Evolutionary conservation across 2,797 vertebrate genomes (phyloP), one percentile per base, ranked within the genome.

Genomic region (Microcaecilia unicolor): DNA sequence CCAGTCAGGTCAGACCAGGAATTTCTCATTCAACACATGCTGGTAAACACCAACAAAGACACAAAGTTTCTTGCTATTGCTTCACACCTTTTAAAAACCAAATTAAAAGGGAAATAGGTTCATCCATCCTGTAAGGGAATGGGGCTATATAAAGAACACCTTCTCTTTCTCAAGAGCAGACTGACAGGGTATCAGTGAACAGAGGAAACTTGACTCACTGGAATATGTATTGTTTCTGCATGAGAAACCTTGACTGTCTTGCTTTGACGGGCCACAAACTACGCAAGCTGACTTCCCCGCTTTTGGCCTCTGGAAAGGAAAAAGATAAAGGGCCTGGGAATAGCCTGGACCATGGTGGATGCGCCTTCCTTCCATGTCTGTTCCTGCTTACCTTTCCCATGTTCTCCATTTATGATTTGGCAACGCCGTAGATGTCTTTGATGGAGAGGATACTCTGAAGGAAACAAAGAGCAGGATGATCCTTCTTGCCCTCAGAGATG

Each of bases 191-290:
- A 43, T n/a, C 33, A 52, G 28, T 13, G 10, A 24, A 30, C 13
- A 17, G 7, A 40, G 34, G 33, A 60, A 61, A 52, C 39, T 43
- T 69, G 63, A 68, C 41, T 70, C 52, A 52, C 18, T 16, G 4
- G 22, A 8, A 49, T n/a, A 44, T 5, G 31, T 13, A 39, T 28
- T 1, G 8, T 28, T 39, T 38, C 3, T 21, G 32, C 2, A 6
- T 48, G 51, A 59, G 43, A 64, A 67, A 59, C 23, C 1, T 11
- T 9, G 3, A 51, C 50, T 50, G 64, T 55, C 37, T 48, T 45
- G 48, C 14, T 31, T 58, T 50, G 61, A 48, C 52, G 10, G 35
- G 20, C 16, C n/a, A n/a, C n/a, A n/a, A n/a, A n/a, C n/a, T n/a
- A n/a, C n/a, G n/a, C n/a, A n/a, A n/a, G n/a, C 51, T 48, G 13